Percentiles rank a stretch among this genome's conserved stretches.
phyloP scores from a whole-genome alignment of 2,888 invertebrate species.

The Notodonta ziczac region DNA sequence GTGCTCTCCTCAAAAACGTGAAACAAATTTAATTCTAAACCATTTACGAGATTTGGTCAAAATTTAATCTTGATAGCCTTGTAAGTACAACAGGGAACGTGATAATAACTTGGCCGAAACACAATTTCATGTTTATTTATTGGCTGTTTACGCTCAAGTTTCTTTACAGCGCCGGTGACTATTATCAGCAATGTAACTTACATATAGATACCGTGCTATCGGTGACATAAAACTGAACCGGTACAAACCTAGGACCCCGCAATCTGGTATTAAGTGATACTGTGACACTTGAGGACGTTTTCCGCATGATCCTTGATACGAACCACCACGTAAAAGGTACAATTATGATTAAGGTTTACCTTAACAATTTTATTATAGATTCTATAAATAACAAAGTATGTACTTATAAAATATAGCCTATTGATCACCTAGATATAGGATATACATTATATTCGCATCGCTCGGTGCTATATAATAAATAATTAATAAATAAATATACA shows the following conservation, averaged over 20 bases:
- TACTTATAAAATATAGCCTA: neutral
- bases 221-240: constrained; percentile 70
- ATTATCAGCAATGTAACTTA: constrained; percentile 74
- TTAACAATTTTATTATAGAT: neutral
- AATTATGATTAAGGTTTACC: constrained; percentile 36
- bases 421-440: neutral
- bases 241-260: constrained; percentile 64
- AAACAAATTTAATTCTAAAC: constrained; percentile 12
- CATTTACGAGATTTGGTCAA: constrained; percentile 23
- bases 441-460: neutral
- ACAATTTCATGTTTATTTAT: constrained; percentile 58
- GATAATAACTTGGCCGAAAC: constrained; percentile 53
- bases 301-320: constrained; percentile 45
- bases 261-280: constrained; percentile 57
- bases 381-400: too few relatives aligned
- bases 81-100: constrained; percentile 47
- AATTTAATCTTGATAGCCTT: constrained; percentile 51
- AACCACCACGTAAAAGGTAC: constrained; percentile 40
- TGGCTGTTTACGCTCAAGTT: constrained; percentile 53
- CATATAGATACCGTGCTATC: constrained; percentile 72
- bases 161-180: constrained; percentile 54
- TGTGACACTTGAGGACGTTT: constrained; percentile 52
- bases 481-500: too few relatives aligned
- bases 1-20: neutral
- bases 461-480: neutral